Percentiles rank a stretch among this genome's conserved stretches.
phyloP scores from a whole-genome alignment of 2,113 vertebrate species.

The Trichechus manatus region DNA sequence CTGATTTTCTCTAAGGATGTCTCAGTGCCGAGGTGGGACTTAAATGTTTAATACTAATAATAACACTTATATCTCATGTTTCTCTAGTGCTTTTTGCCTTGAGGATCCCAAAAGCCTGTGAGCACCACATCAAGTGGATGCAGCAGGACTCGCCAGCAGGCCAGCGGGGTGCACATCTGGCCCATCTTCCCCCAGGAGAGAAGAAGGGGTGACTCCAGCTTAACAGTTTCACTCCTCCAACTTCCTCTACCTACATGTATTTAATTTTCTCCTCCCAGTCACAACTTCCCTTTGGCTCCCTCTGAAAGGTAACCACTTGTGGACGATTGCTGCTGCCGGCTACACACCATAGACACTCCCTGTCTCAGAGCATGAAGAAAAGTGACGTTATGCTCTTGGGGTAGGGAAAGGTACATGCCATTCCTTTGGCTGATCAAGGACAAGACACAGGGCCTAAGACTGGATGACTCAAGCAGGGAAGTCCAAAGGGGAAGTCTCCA shows the following conservation, averaged over 20 bases:
- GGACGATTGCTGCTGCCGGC: neutral
- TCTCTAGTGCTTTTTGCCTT: conserved; percentile 70
- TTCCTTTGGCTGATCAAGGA: neutral
- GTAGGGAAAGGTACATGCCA: neutral
- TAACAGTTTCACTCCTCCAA: neutral
- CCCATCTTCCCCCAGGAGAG: neutral
- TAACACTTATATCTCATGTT: conserved; percentile 76
- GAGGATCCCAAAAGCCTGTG: neutral
- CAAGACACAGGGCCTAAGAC: neutral
- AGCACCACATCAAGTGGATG: neutral
- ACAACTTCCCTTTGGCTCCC: neutral
- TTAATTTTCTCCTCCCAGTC: neutral
- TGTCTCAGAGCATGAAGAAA: neutral
- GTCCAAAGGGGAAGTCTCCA: neutral
- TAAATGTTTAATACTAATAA: conserved; percentile 84
- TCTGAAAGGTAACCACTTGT: neutral
- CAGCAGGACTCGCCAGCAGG: neutral
- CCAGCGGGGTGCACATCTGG: neutral
- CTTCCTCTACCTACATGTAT: neutral
- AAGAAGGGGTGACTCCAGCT: neutral
- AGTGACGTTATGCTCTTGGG: neutral
- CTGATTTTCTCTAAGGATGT: conserved; percentile 81
- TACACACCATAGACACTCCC: fast-evolving
- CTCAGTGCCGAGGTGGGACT: conserved; percentile 76
- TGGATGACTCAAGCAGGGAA: neutral